phyloP scores from a whole-genome alignment of 92 coral and sea anemone species.

The Blastomussa wellsi region DNA sequence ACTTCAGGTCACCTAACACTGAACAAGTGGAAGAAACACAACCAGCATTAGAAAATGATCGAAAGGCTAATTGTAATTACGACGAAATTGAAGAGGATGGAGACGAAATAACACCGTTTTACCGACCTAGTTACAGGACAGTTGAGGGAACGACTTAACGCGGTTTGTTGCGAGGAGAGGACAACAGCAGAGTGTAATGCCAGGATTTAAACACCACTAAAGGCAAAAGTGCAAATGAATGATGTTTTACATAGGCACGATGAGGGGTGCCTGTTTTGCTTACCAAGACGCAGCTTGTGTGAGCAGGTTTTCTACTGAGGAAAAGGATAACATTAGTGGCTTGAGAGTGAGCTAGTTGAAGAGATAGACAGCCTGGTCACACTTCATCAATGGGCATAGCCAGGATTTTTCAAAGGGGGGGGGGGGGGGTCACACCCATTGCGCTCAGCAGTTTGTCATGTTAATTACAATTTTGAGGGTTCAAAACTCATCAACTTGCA shows the following conservation, averaged over 20 bases:
- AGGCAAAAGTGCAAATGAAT: neutral
- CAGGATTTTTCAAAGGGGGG: no score
- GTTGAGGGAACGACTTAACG: neutral
- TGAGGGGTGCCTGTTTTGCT: neutral
- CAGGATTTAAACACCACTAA: neutral
- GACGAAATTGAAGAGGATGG: slow-evolving; percentile 15
- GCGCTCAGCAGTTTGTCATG: no score
- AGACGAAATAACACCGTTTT: slow-evolving; percentile 20
- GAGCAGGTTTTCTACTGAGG: no score
- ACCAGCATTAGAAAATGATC: neutral
- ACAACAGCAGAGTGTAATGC: neutral
- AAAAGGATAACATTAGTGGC: neutral
- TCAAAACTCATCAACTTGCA: no score
- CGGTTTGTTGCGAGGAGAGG: neutral
- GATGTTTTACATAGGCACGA: neutral
- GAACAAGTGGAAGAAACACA: slow-evolving; percentile 15
- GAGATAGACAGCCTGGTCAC: neutral
- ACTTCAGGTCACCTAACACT: neutral
- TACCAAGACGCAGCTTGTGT: neutral
- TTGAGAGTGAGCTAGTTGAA: neutral
- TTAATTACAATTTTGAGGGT: no score
- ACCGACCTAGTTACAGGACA: slow-evolving; percentile 6
- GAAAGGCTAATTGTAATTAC: neutral
- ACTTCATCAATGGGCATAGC: neutral
- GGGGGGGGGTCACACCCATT: no score